phyloP scores from a whole-genome alignment of 2,888 invertebrate genomes.

The Cacoxenus indagator region DNA sequence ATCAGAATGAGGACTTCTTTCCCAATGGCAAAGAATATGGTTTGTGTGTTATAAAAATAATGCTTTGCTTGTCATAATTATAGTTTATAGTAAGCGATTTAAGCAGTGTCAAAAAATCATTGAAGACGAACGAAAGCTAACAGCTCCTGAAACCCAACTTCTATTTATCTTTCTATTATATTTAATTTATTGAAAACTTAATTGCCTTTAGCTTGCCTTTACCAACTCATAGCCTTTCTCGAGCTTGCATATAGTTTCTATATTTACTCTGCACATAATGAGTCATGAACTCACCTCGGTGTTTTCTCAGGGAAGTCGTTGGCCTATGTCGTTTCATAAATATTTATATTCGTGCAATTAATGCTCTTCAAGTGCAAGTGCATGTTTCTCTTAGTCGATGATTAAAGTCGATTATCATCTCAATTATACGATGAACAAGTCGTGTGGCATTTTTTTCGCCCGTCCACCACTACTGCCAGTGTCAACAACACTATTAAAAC shows the following conservation, averaged over 20 bases:
- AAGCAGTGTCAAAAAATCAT: too few relatives aligned
- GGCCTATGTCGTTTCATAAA: slow-evolving; percentile 28
- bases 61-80: neutral
- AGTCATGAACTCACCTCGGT: slow-evolving; percentile 44
- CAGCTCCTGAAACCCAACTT: too few relatives aligned
- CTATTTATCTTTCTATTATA: too few relatives aligned
- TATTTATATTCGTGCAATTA: slow-evolving; percentile 39
- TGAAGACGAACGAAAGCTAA: too few relatives aligned
- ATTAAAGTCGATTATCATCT: slow-evolving; percentile 40
- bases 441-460: slow-evolving; percentile 39
- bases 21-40: slow-evolving; percentile 69
- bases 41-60: slow-evolving; percentile 54
- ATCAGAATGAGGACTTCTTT: slow-evolving; percentile 72
- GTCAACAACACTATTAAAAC: neutral
- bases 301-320: slow-evolving; percentile 49
- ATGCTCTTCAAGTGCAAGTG: slow-evolving; percentile 1
- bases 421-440: slow-evolving; percentile 46
- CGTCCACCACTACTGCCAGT: slow-evolving; percentile 32
- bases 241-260: neutral
- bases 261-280: slow-evolving; percentile 20
- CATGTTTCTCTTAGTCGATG: slow-evolving; percentile 16
- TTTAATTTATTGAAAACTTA: neutral
- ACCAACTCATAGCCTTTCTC: neutral
- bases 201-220: neutral
- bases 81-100: too few relatives aligned